phyloP scores from a whole-genome alignment of 2,113 vertebrate species.

The Gallinago undulata region DNA sequence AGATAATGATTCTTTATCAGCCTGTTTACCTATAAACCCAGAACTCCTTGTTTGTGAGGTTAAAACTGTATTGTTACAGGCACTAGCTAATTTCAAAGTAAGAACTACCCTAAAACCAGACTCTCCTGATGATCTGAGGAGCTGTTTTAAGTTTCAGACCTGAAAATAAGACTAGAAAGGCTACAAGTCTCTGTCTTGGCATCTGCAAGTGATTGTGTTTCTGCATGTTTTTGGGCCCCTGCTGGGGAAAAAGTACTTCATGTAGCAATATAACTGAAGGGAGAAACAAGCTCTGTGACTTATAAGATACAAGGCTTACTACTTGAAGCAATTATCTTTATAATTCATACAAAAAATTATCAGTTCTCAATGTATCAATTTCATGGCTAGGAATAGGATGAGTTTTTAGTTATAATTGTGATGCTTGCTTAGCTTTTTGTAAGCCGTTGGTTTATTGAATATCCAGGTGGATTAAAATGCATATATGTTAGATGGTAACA shows the following conservation, averaged over 20 bases:
- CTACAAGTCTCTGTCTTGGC: neutral
- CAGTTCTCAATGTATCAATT: neutral
- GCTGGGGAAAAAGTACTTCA: neutral
- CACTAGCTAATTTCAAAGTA: neutral
- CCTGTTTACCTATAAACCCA: neutral
- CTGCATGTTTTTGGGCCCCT: neutral
- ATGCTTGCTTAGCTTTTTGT: neutral
- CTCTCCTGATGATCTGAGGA: neutral
- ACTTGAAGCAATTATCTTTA: neutral
- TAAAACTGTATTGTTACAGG: neutral
- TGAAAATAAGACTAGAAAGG: neutral
- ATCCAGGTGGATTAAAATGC: neutral
- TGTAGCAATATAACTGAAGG: neutral
- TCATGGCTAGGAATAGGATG: neutral
- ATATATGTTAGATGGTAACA: neutral
- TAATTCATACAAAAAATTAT: fast-evolving
- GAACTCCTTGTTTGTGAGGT: neutral
- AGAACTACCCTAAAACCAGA: neutral
- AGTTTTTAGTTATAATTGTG: neutral
- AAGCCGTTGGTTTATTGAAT: neutral
- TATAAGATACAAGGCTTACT: neutral
- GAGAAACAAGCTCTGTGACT: neutral
- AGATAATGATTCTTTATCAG: neutral
- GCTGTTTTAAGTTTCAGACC: neutral
- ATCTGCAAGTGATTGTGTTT: neutral